Evolutionary conservation across 2,113 vertebrate species (phyloP).

Genomic region (Eretmochelys imbricata): DNA sequence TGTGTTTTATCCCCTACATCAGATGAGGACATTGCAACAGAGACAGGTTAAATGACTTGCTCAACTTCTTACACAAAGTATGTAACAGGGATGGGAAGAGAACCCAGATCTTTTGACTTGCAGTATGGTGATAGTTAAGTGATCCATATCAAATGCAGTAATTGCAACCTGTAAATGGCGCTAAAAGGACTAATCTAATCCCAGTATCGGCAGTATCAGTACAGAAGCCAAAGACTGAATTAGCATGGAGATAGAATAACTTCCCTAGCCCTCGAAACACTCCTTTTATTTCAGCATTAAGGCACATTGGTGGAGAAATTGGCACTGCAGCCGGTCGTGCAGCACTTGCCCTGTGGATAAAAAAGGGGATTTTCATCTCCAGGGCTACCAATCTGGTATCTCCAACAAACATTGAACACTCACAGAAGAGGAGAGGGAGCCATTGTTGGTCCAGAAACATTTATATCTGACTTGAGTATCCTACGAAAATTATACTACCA

Average conservation of each 20-base stretch:
- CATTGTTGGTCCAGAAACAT: background rate
- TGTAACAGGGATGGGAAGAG: background rate
- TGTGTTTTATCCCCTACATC: background rate
- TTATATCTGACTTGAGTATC: background rate
- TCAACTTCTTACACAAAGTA: background rate
- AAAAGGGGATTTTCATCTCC: conserved; percentile 7
- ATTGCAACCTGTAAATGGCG: conserved; percentile 8
- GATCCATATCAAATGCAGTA: conserved; percentile 43
- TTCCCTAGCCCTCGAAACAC: conserved; percentile 3
- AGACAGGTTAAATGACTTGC: background rate
- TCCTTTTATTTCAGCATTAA: background rate
- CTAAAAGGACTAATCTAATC: background rate
- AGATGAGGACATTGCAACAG: background rate
- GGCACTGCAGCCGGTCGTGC: background rate
- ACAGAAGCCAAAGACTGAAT: conserved; percentile 33
- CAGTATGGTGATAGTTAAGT: background rate
- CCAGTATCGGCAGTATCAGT: conserved; percentile 17
- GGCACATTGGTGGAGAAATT: background rate
- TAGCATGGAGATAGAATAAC: conserved; percentile 23
- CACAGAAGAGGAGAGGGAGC: background rate
- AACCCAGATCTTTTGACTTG: background rate
- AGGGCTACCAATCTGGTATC: background rate
- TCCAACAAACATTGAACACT: background rate
- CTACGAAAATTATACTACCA: background rate
- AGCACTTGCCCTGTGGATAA: background rate